These are phyloP conservation scores for Saccopteryx leptura DNA, from an alignment of 2,113 vertebrate species.

Conservation along the genomic window DNA sequence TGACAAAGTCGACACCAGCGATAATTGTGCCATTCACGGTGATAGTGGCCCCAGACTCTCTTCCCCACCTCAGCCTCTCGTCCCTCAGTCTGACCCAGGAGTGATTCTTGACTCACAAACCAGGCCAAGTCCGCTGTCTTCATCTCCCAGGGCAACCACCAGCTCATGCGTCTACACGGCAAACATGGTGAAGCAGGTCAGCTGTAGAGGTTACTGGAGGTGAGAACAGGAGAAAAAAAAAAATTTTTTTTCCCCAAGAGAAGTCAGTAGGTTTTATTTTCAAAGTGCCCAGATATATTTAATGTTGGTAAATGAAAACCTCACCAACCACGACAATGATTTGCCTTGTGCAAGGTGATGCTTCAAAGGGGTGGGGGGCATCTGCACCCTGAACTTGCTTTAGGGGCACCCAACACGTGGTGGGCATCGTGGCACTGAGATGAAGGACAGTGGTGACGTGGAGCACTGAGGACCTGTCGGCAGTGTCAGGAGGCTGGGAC, in stretches of 20 bases:
- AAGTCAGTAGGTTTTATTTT: background rate
- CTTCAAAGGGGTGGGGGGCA: too few relatives aligned
- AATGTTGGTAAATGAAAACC: background rate
- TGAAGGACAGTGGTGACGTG: rapidly evolving
- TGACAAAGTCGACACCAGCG: rapidly evolving
- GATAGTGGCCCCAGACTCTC: background rate
- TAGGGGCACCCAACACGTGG: rapidly evolving
- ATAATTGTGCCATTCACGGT: too few relatives aligned
- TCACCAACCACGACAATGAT: rapidly evolving
- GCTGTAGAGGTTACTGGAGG: background rate
- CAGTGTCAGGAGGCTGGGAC: rapidly evolving
- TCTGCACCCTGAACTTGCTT: rapidly evolving
- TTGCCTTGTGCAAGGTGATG: rapidly evolving
- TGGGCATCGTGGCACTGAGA: rapidly evolving
- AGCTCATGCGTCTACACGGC: rapidly evolving
- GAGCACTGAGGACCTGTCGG: rapidly evolving
- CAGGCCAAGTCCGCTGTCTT: background rate
- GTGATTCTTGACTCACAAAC: background rate
- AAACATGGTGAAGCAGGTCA: rapidly evolving
- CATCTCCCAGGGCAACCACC: background rate
- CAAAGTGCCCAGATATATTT: background rate
- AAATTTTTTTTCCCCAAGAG: background rate
- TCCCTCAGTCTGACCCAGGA: too few relatives aligned
- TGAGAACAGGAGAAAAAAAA: rapidly evolving
- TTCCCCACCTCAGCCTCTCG: background rate